Evolutionary conservation across 30 jellyfish, hydroid and myxozoan genomes (phyloP), one percentile per base, ranked within the genome.

Genomic region (Aurelia sp.): DNA sequence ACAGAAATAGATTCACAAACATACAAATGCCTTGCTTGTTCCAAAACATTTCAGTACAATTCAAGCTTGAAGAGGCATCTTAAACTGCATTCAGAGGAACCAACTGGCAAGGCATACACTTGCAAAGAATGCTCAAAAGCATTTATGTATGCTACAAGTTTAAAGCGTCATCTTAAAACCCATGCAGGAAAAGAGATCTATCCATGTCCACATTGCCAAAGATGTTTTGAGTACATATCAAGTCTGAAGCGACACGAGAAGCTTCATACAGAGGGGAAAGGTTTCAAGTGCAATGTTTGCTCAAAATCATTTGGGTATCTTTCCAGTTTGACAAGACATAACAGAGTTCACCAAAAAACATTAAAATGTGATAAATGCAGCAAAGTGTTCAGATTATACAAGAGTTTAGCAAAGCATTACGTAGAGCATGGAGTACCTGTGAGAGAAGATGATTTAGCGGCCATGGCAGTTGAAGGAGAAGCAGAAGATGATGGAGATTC

Each of bases 21-120:
- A 59, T 80, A 76, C 66, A 82, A 89, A 59, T 89, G 97, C 63
- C 81, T 77, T 1, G 79, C 91, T 8, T 89, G 97, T 74, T 58
- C 83, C 17, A 89, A 89, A 73, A 80, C 91, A 41, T 89, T 89
- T 67, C 83, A 89, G 30, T 89, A 89, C 74, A 80, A 80, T 15
- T 89, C 97, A 10, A 89, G 97, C 50, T 74, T 89, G 71, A 89
- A 89, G 64, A 66, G 97, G 72, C 97, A 89, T 50, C 68, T 89
- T 74, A 80, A 52, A 61, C 41, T 80, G 47, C 97, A 89, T 65
- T 71, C 92, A 20, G 92, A 78, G 13, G 97, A 89, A 73, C 67
- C 87, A 35, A 57, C 88, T 0, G 97, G 91, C 17, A 89, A 89
- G 31, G 84, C 78, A 4, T 89, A 89, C 81, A 72, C 82, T 24